Conservation (phyloP, 2,797 vertebrate species). For the Periparus ater region DNA sequence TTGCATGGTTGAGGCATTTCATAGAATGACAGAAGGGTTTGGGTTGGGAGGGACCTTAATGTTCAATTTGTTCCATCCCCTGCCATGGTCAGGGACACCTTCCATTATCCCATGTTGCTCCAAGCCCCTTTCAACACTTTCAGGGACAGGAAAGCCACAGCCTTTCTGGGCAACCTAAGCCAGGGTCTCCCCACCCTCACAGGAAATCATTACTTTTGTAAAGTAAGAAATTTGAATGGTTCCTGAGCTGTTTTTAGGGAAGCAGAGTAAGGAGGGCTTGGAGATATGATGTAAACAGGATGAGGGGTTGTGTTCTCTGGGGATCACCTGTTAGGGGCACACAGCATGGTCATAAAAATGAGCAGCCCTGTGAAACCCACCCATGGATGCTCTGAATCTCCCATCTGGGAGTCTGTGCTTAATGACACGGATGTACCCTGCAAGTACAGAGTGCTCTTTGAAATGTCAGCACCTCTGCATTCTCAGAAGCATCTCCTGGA, state of each 20-base stretch:
- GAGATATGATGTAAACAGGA: background rate
- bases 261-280: background rate
- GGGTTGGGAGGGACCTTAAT: background rate
- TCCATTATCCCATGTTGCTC: background rate
- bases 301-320: accelerated
- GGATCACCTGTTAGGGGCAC: background rate
- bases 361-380: background rate
- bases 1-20: background rate
- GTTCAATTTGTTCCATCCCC: background rate
- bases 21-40: background rate
- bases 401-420: background rate
- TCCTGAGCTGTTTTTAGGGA: background rate
- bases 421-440: accelerated
- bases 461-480: background rate
- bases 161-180: background rate
- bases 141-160: background rate
- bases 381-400: background rate
- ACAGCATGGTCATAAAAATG: background rate
- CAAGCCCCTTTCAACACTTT: background rate
- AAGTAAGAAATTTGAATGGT: background rate
- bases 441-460: background rate
- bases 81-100: background rate
- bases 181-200: background rate
- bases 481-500: background rate
- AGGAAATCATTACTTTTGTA: background rate